A percentile compares a stretch with the other conserved stretches of the same genome.
These are phyloP conservation scores for Equus quagga DNA, from an alignment of 2,113 vertebrate genomes.

Conservation along the genomic window DNA sequence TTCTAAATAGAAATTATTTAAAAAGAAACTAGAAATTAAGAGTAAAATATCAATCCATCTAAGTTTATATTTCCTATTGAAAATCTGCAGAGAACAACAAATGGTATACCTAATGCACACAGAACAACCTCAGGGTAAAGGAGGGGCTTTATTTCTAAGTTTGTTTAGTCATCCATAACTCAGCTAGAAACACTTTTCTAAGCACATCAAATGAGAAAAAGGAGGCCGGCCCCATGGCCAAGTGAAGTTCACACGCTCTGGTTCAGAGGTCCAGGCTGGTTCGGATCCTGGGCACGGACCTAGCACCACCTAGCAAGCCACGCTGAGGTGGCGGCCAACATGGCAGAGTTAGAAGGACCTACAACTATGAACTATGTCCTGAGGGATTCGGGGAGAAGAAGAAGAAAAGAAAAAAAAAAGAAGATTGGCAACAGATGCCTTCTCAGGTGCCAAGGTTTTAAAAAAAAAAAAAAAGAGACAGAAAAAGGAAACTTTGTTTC, in stretches of 20 bases:
- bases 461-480: not conserved
- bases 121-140: not conserved
- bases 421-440: too few species aligned
- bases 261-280: too few species aligned
- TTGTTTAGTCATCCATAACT: not conserved
- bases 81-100: not conserved
- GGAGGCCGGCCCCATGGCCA: not conserved
- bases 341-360: too few species aligned
- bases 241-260: too few species aligned
- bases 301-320: too few species aligned
- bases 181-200: not conserved
- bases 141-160: not conserved
- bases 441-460: too few species aligned
- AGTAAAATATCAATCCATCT: not conserved
- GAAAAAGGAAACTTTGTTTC: not conserved
- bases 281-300: too few species aligned
- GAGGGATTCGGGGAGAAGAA: too few species aligned
- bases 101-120: not conserved
- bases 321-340: too few species aligned
- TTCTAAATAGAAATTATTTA: slow-evolving; percentile 42
- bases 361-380: too few species aligned
- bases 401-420: too few species aligned
- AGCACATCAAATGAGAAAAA: not conserved
- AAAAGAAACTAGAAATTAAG: not conserved
- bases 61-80: not conserved